Evolutionary conservation across 2,113 vertebrate genomes (phyloP).

Genomic region (Dolichallabes microphthalmus): DNA sequence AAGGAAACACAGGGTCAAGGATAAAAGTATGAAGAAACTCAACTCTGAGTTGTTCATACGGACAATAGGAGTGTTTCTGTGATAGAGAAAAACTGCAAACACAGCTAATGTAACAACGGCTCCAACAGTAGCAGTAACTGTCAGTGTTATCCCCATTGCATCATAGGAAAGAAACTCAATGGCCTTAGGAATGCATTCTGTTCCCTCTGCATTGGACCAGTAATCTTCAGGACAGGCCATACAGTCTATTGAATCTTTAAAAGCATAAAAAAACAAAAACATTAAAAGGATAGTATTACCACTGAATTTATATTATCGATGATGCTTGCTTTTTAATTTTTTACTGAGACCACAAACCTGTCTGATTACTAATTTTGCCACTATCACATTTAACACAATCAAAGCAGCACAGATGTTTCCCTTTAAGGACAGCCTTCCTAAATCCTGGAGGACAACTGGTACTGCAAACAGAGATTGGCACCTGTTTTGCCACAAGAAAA

Average conservation of each 20-base stretch:
- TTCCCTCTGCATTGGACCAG: slow-evolving; percentile 70
- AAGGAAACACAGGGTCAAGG: slow-evolving; percentile 66
- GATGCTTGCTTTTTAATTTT: background rate
- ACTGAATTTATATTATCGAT: background rate
- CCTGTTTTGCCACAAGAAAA: slow-evolving; percentile 51
- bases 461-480: slow-evolving; percentile 72
- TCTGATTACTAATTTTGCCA: slow-evolving; percentile 76
- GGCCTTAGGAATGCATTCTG: slow-evolving; percentile 66
- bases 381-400: slow-evolving; percentile 77
- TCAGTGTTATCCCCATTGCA: slow-evolving; percentile 66
- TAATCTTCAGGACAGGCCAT: slow-evolving; percentile 65
- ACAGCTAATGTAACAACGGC: slow-evolving; percentile 63
- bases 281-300: background rate
- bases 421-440: slow-evolving; percentile 72
- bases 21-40: background rate
- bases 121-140: slow-evolving; percentile 64
- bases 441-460: slow-evolving; percentile 70
- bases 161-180: slow-evolving; percentile 45
- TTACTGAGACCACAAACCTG: slow-evolving; percentile 52
- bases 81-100: slow-evolving; percentile 63
- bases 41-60: too few relatives aligned
- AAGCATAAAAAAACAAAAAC: background rate
- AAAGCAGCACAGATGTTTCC: slow-evolving; percentile 77
- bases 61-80: slow-evolving; percentile 62
- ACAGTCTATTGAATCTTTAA: slow-evolving; percentile 69